phyloP scores from a whole-genome alignment of 2,113 vertebrate species.

The Isichthys henryi region DNA sequence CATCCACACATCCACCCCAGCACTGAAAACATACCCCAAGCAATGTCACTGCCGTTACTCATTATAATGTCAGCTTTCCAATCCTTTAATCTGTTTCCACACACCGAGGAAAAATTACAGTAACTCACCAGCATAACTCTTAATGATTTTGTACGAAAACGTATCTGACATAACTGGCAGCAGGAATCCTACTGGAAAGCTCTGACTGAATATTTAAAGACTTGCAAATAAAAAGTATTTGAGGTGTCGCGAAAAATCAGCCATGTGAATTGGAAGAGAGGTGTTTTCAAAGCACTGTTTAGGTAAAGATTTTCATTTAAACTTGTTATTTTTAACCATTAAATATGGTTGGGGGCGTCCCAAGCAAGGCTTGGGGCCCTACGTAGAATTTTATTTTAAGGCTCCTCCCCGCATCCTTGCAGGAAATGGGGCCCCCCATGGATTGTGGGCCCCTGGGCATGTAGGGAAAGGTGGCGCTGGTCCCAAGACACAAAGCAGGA shows the following conservation, averaged over 20 bases:
- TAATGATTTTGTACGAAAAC: neutral
- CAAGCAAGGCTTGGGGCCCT: no score
- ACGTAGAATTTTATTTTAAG: no score
- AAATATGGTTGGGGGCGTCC: neutral
- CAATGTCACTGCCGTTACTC: neutral
- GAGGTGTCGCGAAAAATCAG: neutral
- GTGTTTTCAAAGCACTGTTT: neutral
- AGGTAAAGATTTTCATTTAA: neutral
- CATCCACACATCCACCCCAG: neutral
- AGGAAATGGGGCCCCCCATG: no score
- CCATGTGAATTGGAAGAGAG: neutral
- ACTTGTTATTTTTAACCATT: neutral
- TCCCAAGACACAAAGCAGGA: neutral
- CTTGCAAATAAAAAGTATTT: neutral
- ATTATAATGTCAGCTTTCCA: neutral
- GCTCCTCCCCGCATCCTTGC: no score
- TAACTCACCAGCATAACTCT: neutral
- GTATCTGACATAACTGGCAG: neutral
- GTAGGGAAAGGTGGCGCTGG: no score
- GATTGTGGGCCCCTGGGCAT: no score
- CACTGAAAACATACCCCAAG: neutral
- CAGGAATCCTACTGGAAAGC: neutral
- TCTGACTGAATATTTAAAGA: neutral
- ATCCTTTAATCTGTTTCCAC: neutral
- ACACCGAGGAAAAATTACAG: neutral